These are phyloP conservation scores for Cancer borealis DNA, from an alignment of 2,888 invertebrate genomes.

Conservation along the genomic window DNA sequence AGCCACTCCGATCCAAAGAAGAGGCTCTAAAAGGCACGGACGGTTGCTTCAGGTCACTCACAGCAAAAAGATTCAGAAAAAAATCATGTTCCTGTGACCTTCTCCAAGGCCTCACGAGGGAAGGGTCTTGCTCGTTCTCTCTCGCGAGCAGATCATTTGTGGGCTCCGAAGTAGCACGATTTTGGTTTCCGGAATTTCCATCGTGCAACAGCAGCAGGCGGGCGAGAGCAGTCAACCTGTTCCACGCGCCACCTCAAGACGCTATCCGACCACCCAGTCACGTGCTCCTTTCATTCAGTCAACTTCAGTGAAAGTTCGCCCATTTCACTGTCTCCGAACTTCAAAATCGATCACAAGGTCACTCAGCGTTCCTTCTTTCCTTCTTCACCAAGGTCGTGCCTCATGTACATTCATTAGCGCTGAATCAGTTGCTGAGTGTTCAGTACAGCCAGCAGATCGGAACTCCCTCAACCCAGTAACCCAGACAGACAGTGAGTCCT, in stretches of 20 bases:
- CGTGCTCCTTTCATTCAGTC: constrained; percentile 10
- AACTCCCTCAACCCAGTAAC: not conserved
- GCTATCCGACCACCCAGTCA: not conserved
- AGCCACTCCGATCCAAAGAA: not conserved
- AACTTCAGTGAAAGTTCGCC: not conserved
- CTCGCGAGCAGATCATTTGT: not conserved
- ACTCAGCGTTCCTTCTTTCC: not conserved
- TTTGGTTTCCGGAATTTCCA: not conserved
- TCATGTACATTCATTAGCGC: not conserved
- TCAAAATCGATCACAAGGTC: not conserved
- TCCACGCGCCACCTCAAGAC: not conserved
- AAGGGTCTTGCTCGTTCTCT: not conserved
- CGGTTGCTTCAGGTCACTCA: not conserved
- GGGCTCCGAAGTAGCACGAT: not conserved
- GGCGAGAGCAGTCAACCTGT: not conserved
- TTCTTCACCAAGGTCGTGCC: not conserved
- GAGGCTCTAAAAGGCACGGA: not conserved
- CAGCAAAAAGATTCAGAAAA: not conserved
- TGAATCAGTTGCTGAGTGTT: not conserved
- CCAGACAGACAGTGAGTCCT: not conserved
- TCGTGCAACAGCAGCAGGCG: not conserved
- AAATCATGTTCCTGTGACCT: not conserved
- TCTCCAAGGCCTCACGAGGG: not conserved
- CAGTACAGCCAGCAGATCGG: not conserved
- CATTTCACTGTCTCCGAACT: not conserved